Evolutionary conservation across 2,113 vertebrate genomes (phyloP), one percentile per base, ranked within the genome.

Genomic region (Origma solitaria): DNA sequence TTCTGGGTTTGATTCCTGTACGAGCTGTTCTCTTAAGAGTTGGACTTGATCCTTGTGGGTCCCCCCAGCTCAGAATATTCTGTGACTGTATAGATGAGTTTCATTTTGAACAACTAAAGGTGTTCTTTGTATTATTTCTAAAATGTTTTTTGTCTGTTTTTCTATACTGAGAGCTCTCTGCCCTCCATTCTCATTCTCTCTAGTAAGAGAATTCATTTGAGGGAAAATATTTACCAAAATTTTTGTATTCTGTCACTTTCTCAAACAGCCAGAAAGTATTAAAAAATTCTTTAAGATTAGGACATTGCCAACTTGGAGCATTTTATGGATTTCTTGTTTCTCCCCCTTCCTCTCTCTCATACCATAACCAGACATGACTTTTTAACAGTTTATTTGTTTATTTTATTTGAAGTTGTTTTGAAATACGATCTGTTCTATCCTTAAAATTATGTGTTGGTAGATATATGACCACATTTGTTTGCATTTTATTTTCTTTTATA

Each of bases 371-470:
- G 21, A 24, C 11, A 75, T 4, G 2, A 12, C 8, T 37, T 95
- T 94, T 96, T 92, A 93, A 42, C 35, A 35, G 6, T 21, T 82
- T 72, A 13, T 97, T 97, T 97, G 54, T 38, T 95, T 61, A 24
- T 82, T 79, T 84, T 78, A 90, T 68, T 75, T 68, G 11, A 78
- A 11, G 30, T 37, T 7, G 24, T 35, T 92, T 88, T 86, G 85
- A 97, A 95, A 90, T 47, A 45, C 22, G 8, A 49, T 65, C 12
- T 47, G 16, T 27, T 24, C 17, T 78, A 73, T 18, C 16, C 22
- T 78, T 76, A 68, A 92, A 88, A 56, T 37, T 56, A 69, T 78
- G 10, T 49, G 21, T 87, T 77, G 14, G 37, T 82, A 64, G 49
- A 91, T 60, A 80, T 21, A 33, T 93, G 92, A 97, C 96, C 56